Base-by-base conservation (phyloP, 1,140 invertebrate genomes). In the Pseudomyrmex pallidus region DNA sequence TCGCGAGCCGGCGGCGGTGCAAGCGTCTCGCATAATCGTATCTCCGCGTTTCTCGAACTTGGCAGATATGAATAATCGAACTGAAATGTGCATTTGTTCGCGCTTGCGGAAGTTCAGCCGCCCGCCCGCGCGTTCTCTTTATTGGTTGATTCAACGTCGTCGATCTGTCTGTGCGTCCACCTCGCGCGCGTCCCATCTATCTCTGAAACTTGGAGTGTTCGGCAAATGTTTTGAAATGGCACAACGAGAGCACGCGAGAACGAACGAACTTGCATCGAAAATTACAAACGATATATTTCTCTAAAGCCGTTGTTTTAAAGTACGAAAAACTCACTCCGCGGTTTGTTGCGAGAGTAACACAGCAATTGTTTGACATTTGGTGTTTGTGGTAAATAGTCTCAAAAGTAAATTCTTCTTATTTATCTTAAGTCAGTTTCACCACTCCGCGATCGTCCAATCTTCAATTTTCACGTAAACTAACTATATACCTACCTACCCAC, bases 171-270 rank as follows among this genome's bases (percentile, higher is more conserved):
- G n/a, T 46, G 12, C 17, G n/a, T 15, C 25, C 2, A 13, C 22
- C 44, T 50, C 35, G 35, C 35, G 15, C 54, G 52, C 48, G 35
- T n/a, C 5, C n/a, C 12, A 35, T 20, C 52, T 7, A 7, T 78
- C 66, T 80, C 35, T 25, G 48, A 72, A 74, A 59, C n/a, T 50
- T 72, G 5, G 56, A 80, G 76, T 50, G 54, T 48, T 80, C 54
- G 17, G n/a, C 56, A 80, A 80, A 80, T 80, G 66, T 80, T 80
- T 80, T 68, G 7, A 80, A 56, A 80, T 66, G 22, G 13, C 3
- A 46, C 2, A 25, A 56, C 1, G 12, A 57, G 17, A 22, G 17
- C 46, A n/a, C 4, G n/a, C 8, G 13, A 7, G 20, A 35, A 35
- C 35, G 35, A 35, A 35, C 15, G 15, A 56, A n/a, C 61, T 44